These are phyloP conservation scores for Drosophila pseudoananassae DNA, from an alignment of 1,140 invertebrate genomes.

Conservation along the genomic window DNA sequence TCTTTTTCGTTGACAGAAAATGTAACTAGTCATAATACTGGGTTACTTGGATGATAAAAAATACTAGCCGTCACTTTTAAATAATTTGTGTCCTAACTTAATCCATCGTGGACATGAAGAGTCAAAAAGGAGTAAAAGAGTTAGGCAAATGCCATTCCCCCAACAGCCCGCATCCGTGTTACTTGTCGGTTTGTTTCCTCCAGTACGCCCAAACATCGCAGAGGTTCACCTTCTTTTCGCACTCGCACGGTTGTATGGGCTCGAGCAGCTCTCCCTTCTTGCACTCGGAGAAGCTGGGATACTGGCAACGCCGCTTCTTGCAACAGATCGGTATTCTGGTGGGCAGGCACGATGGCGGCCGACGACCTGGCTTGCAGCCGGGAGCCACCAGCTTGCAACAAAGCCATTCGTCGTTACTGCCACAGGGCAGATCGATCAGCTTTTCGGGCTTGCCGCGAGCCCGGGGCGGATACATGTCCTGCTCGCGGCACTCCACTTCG, in stretches of 20 bases:
- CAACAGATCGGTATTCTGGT: slow-evolving; percentile 20
- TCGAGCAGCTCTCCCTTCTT: slow-evolving; percentile 4
- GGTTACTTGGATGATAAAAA: neutral
- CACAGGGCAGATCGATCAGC: neutral
- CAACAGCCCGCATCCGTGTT: neutral
- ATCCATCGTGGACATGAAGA: neutral
- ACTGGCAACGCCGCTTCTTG: slow-evolving; percentile 28
- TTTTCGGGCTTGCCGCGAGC: neutral
- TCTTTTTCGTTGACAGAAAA: no score
- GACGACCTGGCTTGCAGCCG: neutral
- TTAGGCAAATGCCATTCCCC: neutral
- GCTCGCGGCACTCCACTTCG: neutral
- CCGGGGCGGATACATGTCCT: neutral
- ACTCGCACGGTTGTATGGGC: slow-evolving; percentile 30
- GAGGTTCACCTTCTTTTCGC: slow-evolving; percentile 5
- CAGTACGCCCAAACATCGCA: slow-evolving; percentile 42
- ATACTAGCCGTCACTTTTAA: neutral
- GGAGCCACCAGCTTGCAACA: slow-evolving; percentile 30
- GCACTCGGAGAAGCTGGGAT: slow-evolving; percentile 57
- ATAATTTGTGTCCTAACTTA: neutral
- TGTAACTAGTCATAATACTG: neutral
- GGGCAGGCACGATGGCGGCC: neutral
- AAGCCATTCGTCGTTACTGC: neutral
- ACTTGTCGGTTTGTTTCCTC: neutral
- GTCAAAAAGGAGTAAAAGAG: neutral